Evolutionary conservation across 2,113 vertebrate species (phyloP), one percentile per base, ranked within the genome.

Genomic region (Peucedramus taeniatus): DNA sequence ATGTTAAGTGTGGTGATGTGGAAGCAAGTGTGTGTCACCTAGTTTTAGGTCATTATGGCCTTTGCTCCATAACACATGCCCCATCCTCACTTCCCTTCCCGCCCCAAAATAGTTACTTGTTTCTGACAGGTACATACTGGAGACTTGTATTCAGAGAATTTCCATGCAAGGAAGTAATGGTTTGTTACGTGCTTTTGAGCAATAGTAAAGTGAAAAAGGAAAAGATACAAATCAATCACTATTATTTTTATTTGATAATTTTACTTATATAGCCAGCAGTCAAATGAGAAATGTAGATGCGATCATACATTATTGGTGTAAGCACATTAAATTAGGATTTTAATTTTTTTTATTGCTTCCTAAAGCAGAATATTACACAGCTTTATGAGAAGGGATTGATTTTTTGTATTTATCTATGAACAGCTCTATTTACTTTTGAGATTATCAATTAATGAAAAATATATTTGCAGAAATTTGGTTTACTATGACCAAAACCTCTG

Each of bases 191-290:
- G 16, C 27, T 94, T 88, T 53, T 90, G 19, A 87, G 56, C 44
- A 75, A 71, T 19, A 87, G 39, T 65, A 18, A 71, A 75, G 7
- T 59, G 24, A 88, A 63, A 87, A 65, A 72, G 6, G 10, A 81
- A 59, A 88, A 63, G 1, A 60, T 4, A 78, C 3, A 23, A 79
- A 76, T 68, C 9, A 72, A 23, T 63, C 23, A 35, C 49, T 74
- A 33, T 33, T 69, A 24, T 37, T 94, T 94, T 94, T 90, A 94
- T 82, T 83, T 26, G 80, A 86, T 30, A 27, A 20, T 92, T 88
- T 70, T 74, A 51, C 9, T 85, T 87, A 22, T 6, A 45, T 37
- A 68, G 26, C 30, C 37, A 91, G 28, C 37, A 68, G 57, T 87
- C 54, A 87, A 37, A 69, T 79, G 18, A 91, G 33, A 71, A 84